Conservation (phyloP, 2,113 vertebrate genomes). For the Erythrolamprus reginae region DNA sequence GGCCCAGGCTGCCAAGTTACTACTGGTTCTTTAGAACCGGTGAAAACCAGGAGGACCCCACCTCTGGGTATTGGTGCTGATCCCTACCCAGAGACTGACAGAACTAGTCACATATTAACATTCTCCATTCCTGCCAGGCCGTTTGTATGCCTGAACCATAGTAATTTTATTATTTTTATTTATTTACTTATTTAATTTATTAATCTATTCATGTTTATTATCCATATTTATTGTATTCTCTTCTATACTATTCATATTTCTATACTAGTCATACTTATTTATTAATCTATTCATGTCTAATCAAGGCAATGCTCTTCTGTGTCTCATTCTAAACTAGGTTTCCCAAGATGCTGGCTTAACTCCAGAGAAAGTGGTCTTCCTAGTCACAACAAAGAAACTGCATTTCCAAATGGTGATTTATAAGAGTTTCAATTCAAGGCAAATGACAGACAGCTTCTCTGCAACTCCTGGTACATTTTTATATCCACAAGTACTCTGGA, state of each 20-base stretch:
- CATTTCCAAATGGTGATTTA: not conserved
- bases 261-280: too few species aligned
- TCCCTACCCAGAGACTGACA: not conserved
- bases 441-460: not conserved
- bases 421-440: not conserved
- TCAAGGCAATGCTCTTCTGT: not conserved
- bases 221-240: too few species aligned
- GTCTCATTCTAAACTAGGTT: not conserved
- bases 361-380: not conserved
- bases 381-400: not conserved
- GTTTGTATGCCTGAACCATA: not conserved
- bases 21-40: too few species aligned
- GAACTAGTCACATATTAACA: not conserved
- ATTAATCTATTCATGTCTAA: not conserved
- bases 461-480: not conserved
- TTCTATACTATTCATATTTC: too few species aligned
- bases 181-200: too few species aligned
- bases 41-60: too few species aligned
- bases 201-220: too few species aligned
- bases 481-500: not conserved
- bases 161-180: too few species aligned
- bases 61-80: not conserved
- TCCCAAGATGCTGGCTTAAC: not conserved
- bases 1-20: too few species aligned
- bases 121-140: not conserved